Base-by-base conservation (phyloP, 1,140 invertebrate genomes). In the Drosophila nikananu region DNA sequence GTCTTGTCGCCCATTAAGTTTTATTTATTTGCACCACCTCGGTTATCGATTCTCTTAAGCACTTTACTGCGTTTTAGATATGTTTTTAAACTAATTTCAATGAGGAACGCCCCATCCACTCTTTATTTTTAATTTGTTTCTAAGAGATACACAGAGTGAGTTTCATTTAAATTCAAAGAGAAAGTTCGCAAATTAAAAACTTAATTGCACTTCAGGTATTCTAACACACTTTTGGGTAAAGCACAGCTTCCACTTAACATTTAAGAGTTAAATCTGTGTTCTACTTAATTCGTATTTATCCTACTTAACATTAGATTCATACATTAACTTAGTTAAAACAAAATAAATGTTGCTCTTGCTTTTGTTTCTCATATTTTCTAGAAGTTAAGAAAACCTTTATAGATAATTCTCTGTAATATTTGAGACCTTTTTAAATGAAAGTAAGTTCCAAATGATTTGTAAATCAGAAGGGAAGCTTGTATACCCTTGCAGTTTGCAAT, bases 1-100 rank as follows among this genome's bases (percentile, higher is more conserved):
- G 21, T 52, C 25, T 54, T 67, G 46, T 52, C n/a, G 25, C 12
- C 37, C n/a, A 66, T 42, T 41, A 62, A 25, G 5, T 46, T 46
- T 23, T 63, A 12, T 66, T 35, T 46, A 21, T 66, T 35, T 37
- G 23, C 13, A 21, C 9, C 41, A 63, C 13, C 58, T 62, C n/a
- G 10, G 21, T 17, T 42, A 66, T 64, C 21, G n/a, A n/a, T 46
- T 46, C 58, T 63, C 30, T 63, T 42, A 7, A 46, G 19, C 15
- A 21, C 27, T 39, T 17, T 15, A 68, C 23, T 52, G 27, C 19
- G 21, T 54, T 66, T 35, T 5, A 44, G 39, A 55, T 44, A 27
- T n/a, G 27, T 12, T 54, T 44, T 54, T 19, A 19, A 23, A 1
- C 9, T 21, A 48, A 48, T 44, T 42, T 58, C 1, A 42, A 19